Evolutionary conservation across 2,113 vertebrate species (phyloP).

Genomic region (Austrofundulus limnaeus): DNA sequence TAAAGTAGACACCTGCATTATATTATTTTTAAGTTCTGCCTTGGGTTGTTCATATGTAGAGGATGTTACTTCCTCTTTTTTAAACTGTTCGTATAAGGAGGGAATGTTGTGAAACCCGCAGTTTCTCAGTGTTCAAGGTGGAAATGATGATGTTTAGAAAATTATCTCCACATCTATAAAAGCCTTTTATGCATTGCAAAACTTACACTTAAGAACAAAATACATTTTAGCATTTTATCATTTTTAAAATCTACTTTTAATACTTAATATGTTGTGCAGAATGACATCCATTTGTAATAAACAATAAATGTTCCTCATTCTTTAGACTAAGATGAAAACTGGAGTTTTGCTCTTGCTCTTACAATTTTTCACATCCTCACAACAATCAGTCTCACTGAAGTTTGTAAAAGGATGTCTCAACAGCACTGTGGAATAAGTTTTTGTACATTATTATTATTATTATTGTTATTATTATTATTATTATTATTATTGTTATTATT

Average conservation of each 20-base stretch:
- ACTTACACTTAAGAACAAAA: neutral
- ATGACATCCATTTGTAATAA: neutral
- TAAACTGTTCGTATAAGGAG: conserved; percentile 5
- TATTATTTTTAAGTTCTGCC: neutral
- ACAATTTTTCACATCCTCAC: too few species aligned
- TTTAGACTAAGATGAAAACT: too few species aligned
- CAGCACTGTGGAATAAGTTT: too few species aligned
- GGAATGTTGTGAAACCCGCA: conserved; percentile 36
- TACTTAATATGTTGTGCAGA: too few species aligned
- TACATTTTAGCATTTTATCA: neutral
- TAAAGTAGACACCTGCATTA: neutral
- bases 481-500: too few species aligned
- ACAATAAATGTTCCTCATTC: neutral
- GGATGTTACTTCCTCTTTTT: conserved; percentile 43
- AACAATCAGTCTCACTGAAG: too few species aligned
- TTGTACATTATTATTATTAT: too few species aligned
- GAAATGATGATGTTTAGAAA: neutral
- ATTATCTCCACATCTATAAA: too few species aligned
- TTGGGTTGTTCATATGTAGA: neutral
- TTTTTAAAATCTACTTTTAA: too few species aligned
- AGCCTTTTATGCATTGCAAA: neutral
- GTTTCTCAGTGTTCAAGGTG: neutral
- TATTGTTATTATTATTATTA: too few species aligned
- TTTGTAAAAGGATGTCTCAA: too few species aligned
- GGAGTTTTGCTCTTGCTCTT: too few species aligned